A percentile compares a stretch with the other conserved stretches of the same genome.
Evolutionary conservation across 2,797 vertebrate species (phyloP).

Genomic region (Muraenolepis orangiensis): DNA sequence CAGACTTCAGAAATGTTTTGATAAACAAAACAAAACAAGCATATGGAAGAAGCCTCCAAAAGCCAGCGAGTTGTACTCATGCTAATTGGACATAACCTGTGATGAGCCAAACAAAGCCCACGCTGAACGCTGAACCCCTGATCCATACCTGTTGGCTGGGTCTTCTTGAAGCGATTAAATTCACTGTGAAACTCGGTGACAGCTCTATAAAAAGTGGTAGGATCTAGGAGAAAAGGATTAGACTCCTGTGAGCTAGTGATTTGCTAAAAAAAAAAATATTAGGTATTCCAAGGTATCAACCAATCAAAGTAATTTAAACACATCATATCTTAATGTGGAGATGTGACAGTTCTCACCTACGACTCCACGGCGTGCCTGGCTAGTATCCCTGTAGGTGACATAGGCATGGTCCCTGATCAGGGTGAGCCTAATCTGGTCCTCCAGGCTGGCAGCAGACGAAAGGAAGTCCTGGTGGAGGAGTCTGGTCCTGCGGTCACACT

Average conservation of each 20-base stretch:
- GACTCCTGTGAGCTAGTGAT: background rate
- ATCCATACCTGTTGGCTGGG: slow-evolving; percentile 46
- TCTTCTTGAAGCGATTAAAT: slow-evolving; percentile 58
- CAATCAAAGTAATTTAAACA: background rate
- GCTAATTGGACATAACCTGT: background rate
- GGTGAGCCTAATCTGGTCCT: slow-evolving; percentile 50
- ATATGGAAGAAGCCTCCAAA: background rate
- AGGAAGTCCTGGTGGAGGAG: slow-evolving; percentile 59
- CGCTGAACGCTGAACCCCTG: background rate
- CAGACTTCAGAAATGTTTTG: background rate
- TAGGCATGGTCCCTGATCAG: slow-evolving; percentile 53
- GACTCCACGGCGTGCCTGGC: slow-evolving; percentile 46
- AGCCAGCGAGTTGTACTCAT: background rate
- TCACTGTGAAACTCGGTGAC: slow-evolving; percentile 72
- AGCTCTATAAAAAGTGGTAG: slow-evolving; percentile 69
- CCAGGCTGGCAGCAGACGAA: slow-evolving; percentile 35
- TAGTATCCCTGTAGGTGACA: slow-evolving; percentile 52
- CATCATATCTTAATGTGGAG: background rate
- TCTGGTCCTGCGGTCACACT: slow-evolving; percentile 63
- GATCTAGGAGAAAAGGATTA: slow-evolving; percentile 48
- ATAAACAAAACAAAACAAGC: background rate
- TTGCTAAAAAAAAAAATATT: background rate
- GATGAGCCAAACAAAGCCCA: background rate
- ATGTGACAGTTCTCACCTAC: slow-evolving; percentile 64
- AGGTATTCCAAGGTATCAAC: background rate